phyloP scores from a whole-genome alignment of 37 sponge, comb jelly and placozoan genomes.

The Crambe crambe region DNA sequence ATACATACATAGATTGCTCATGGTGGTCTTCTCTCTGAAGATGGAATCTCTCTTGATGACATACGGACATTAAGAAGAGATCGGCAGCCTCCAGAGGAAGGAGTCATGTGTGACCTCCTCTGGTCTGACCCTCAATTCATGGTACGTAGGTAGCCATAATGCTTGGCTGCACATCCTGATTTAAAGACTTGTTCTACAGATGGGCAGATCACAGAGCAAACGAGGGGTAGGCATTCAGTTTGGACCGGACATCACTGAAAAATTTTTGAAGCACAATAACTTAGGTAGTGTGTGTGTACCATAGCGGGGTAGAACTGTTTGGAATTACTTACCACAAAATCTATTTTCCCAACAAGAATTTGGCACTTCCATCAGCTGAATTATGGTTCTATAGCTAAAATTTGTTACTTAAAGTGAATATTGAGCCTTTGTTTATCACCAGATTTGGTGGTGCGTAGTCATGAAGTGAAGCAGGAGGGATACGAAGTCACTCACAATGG shows the following conservation, averaged over 20 bases:
- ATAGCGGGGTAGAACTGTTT: too few relatives aligned
- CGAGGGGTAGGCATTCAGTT: constrained; percentile 97
- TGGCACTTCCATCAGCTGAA: too few relatives aligned
- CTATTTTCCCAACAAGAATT: background rate
- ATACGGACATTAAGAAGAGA: constrained; percentile 69
- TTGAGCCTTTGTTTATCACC: too few relatives aligned
- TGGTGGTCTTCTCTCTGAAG: constrained; percentile 91
- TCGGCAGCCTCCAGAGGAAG: constrained; percentile 68
- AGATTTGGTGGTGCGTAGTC: constrained; percentile 90
- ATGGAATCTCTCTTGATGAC: constrained; percentile 87
- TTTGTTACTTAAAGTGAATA: too few relatives aligned
- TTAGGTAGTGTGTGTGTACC: constrained; percentile 52
- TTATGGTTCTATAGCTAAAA: background rate
- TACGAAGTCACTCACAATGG: constrained; percentile 95
- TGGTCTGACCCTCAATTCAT: constrained; percentile 96
- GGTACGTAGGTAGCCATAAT: too few relatives aligned
- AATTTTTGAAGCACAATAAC: constrained; percentile 74
- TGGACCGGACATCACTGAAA: constrained; percentile 92
- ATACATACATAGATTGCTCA: constrained; percentile 73
- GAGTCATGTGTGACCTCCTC: constrained; percentile 96
- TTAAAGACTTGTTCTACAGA: constrained; percentile 14
- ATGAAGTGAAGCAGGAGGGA: constrained; percentile 96
- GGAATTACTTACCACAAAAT: background rate
- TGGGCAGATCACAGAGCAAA: constrained; percentile 88
- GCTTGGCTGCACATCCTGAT: too few relatives aligned